Base-by-base conservation (phyloP, 2,797 vertebrate genomes). In the Mallotus villosus region DNA sequence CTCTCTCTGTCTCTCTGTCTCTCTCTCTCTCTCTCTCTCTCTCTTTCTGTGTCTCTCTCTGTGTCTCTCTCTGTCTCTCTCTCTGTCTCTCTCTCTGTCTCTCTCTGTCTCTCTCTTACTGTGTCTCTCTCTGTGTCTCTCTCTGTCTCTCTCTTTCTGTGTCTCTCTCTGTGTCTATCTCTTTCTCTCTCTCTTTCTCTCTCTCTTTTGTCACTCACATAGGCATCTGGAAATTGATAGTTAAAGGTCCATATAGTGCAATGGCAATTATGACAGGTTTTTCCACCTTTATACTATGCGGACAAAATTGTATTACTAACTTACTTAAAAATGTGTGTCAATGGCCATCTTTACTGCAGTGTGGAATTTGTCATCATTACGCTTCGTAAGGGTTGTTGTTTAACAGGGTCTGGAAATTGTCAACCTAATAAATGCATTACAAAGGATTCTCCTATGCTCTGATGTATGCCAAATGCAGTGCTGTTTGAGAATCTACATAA, bases 361-460 rank as follows among this genome's bases (percentile, higher is more conserved):
- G 25, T 58, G 14, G 37, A 77, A 79, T 73, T 46, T 67, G 24
- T 65, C 53, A 53, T 71, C 25, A 73, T 80, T 72, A 60, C 49
- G 46, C 7, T 73, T 1, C 49, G 67, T 79, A 72, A 70, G 60
- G 65, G 53, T 81, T 49, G 9, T 62, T 62, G 24, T 73, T 55
- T n/a, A 80, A 60, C 67, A 78, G 29, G 8, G 19, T 58, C 4
- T 70, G 66, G 21, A 68, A 68, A 75, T 74, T 70, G 67, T 32
- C 49, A 82, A 71, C 5, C 57, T 68, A 78, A 78, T 74, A 74
- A 77, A 77, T 69, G 9, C 76, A 71, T 72, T 67, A 70, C 59
- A 63, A 34, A 55, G 32, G 49, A 59, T 27, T 24, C 2, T 51
- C 59, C 49, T 73, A 49, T 64, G 71, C 59, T 75, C 61, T 73